Base-by-base conservation (phyloP, 1,140 invertebrate species). In the Sweltsa coloradensis region DNA sequence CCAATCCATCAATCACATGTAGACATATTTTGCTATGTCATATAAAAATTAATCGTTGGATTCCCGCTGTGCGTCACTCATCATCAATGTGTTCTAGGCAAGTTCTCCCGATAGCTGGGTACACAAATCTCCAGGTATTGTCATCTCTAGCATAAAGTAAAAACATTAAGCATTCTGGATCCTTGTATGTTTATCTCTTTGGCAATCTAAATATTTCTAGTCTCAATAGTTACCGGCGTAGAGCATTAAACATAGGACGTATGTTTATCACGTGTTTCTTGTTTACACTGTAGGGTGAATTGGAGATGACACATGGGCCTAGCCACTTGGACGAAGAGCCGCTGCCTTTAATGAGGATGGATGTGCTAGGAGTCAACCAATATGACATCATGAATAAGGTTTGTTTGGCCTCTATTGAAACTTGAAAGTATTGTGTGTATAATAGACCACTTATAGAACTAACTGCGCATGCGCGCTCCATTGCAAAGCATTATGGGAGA, bases 291-390 rank as follows among this genome's bases (percentile, higher is more conserved):
- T 36, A 26, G 41, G 6, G 52, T 34, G 11, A 44, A 61, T 31
- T 36, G 19, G 47, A 37, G 37, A 53, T 40, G 27, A 58, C 27
- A 27, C 61, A 13, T 45, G 60, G 22, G 64, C 69, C 42, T 60
- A 67, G 7, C 57, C 60, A 6, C 55, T 74, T 44, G 71, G 71
- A 5, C 60, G 71, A 54, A 21, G 34, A 43, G 11, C 13, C 16
- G n/a, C 39, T 70, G 18, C 67, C 64, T 23, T 31, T 60, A 27
- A 86, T 87, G 81, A 74, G 73, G 16, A 71, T 85, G 40, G 73
- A 79, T 65, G 72, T 84, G 13, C 71, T 83, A 36, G 81, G 80
- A 40, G 61, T 88, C 29, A 68, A 85, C 61, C 79, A 81, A 57
- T 55, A 56, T 1, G 58, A 62, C 40, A 81, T 86, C 16, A 75